Conservation (phyloP, 2,797 vertebrate species). For the Otus scops region DNA sequence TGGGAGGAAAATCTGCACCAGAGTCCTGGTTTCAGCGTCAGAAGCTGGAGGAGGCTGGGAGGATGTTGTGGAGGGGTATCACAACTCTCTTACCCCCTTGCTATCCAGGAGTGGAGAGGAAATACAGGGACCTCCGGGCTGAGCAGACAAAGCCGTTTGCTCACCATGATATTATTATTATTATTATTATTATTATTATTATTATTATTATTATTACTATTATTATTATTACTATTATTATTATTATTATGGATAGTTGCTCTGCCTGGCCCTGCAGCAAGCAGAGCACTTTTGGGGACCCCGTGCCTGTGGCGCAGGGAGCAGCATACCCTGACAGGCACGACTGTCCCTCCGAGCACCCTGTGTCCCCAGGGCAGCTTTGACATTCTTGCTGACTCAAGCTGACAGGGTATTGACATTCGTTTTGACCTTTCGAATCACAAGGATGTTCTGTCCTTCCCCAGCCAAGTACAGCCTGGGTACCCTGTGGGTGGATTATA, state of each 20-base stretch:
- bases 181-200: neutral
- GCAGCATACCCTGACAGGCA: neutral
- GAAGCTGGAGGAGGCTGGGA: neutral
- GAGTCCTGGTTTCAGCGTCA: neutral
- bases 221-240: neutral
- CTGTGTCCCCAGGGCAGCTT: neutral
- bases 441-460: conserved; percentile 63
- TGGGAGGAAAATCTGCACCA: neutral
- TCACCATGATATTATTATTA: neutral
- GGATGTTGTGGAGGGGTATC: neutral
- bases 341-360: neutral
- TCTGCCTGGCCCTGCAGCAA: neutral
- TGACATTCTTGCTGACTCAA: neutral
- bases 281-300: accelerated
- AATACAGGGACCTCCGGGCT: neutral
- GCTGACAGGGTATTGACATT: neutral
- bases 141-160: neutral
- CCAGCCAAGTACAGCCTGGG: neutral
- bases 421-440: conserved; percentile 57
- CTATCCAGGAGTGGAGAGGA: neutral
- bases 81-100: accelerated
- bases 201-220: neutral
- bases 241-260: neutral
- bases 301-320: accelerated
- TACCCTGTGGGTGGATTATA: conserved; percentile 32